A percentile compares a stretch with the other conserved stretches of the same genome.
Evolutionary conservation across 2,888 invertebrate genomes (phyloP).

Genomic region (Lochmaea capreae): DNA sequence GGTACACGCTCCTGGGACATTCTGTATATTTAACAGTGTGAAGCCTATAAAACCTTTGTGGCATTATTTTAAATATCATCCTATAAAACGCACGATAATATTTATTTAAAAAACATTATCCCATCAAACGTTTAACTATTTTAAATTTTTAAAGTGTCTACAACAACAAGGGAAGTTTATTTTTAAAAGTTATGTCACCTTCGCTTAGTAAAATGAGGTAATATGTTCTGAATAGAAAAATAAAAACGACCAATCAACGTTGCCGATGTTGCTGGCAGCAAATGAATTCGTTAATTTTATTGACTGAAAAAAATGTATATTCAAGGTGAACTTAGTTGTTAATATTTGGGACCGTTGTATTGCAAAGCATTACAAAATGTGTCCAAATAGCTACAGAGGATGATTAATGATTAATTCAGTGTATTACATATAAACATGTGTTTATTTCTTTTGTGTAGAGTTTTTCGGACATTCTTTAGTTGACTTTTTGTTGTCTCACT

Average conservation of each 20-base stretch:
- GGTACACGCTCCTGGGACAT: too few species aligned
- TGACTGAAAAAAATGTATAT: constrained; percentile 37
- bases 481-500: too few species aligned
- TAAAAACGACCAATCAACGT: constrained; percentile 9
- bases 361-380: constrained; percentile 1
- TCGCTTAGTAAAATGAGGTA: constrained; percentile 43
- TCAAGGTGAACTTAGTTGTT: constrained; percentile 37
- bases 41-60: too few species aligned
- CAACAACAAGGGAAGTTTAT: constrained; percentile 39
- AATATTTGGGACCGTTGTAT: constrained; percentile 16
- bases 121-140: constrained; percentile 7
- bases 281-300: constrained; percentile 35
- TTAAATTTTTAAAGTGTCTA: constrained; percentile 31
- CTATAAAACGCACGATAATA: too few species aligned
- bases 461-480: too few species aligned
- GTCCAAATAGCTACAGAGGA: neutral
- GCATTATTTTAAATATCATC: too few species aligned
- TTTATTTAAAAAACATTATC: too few species aligned
- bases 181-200: constrained; percentile 55
- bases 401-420: neutral
- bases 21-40: too few species aligned
- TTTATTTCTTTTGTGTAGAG: too few species aligned
- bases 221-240: constrained; percentile 46
- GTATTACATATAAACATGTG: constrained; percentile 1
- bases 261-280: constrained; percentile 36